Conservation (phyloP, 2,888 invertebrate genomes). For the Vannuccia rotundouncinata region DNA sequence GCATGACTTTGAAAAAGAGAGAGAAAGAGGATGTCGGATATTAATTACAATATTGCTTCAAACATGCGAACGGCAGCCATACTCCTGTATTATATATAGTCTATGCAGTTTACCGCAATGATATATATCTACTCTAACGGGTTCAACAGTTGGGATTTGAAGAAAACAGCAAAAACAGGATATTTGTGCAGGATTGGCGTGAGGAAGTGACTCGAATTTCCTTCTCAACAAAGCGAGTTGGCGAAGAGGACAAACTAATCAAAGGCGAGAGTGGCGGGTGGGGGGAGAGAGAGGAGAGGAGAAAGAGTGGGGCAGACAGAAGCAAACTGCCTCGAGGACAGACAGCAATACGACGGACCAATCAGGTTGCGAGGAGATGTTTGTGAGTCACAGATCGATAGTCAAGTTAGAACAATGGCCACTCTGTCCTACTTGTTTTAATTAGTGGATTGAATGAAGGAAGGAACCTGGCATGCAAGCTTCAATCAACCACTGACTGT, state of each 20-base stretch:
- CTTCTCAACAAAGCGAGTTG: not conserved
- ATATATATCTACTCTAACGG: no score
- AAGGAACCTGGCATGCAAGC: not conserved
- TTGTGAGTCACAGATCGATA: constrained; percentile 12
- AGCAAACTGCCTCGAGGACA: not conserved
- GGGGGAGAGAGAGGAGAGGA: not conserved
- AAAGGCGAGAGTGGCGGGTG: not conserved
- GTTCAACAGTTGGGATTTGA: no score
- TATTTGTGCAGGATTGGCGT: no score
- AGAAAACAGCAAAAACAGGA: no score
- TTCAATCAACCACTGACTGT: no score
- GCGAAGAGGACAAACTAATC: constrained; percentile 17
- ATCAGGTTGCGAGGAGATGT: not conserved
- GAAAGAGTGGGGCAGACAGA: no score
- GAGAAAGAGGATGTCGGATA: no score
- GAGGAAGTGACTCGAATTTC: not conserved
- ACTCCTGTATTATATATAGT: no score
- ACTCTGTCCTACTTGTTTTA: not conserved
- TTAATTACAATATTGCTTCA: no score
- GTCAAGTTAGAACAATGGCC: constrained; percentile 3
- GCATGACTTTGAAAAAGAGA: no score
- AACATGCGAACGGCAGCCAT: no score
- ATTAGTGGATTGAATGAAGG: not conserved
- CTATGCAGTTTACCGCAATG: no score
- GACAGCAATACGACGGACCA: not conserved